Evolutionary conservation across 2,888 invertebrate genomes (phyloP).

Genomic region (Ormyrus nitidulus): DNA sequence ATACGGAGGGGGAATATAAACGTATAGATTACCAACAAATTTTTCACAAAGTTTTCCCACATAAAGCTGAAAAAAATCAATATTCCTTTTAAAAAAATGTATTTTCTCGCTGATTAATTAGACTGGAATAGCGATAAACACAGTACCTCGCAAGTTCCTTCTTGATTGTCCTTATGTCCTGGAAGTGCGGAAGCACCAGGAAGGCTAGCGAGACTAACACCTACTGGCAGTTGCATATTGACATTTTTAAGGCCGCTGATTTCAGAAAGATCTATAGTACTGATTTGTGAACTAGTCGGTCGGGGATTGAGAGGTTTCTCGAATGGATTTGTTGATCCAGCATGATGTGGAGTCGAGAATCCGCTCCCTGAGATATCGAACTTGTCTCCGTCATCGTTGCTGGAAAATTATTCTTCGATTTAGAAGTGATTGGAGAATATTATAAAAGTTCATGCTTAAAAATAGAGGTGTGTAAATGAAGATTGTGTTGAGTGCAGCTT

Average conservation of each 20-base stretch:
- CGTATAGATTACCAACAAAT: slow-evolving; percentile 87
- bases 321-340: slow-evolving; percentile 63
- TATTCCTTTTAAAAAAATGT: not conserved
- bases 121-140: not conserved
- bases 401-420: slow-evolving; percentile 49
- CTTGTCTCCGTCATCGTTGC: slow-evolving; percentile 65
- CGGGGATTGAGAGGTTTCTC: slow-evolving; percentile 64
- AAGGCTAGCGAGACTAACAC: slow-evolving; percentile 58
- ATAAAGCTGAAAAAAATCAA: slow-evolving; percentile 81
- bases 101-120: slow-evolving; percentile 2
- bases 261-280: slow-evolving; percentile 64
- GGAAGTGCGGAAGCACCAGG: slow-evolving; percentile 60
- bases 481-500: not conserved
- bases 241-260: slow-evolving; percentile 68
- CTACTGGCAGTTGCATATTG: slow-evolving; percentile 65
- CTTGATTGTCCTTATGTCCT: slow-evolving; percentile 67
- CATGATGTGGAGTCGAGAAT: slow-evolving; percentile 65
- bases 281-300: slow-evolving; percentile 65
- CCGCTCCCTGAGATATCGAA: slow-evolving; percentile 63
- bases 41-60: slow-evolving; percentile 87
- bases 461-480: not conserved
- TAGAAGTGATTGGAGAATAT: not conserved
- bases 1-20: slow-evolving; percentile 89
- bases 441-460: not conserved
- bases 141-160: slow-evolving; percentile 70